phyloP scores from a whole-genome alignment of 1,140 invertebrate species.

The Bombus balteatus region DNA sequence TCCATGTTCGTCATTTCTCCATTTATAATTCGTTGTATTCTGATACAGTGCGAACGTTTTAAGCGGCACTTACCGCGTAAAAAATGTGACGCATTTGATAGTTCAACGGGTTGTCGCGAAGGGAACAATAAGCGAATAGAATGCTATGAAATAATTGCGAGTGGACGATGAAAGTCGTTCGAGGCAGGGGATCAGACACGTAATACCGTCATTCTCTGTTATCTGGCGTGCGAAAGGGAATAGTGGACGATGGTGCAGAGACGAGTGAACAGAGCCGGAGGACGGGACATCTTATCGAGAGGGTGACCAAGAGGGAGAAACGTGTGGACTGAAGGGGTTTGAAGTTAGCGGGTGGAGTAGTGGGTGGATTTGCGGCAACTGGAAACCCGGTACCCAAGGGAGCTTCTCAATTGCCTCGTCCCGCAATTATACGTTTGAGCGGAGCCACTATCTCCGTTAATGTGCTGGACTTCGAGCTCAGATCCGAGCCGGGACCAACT shows the following conservation, averaged over 20 bases:
- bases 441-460: conserved; percentile 80
- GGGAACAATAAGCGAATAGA: conserved; percentile 35
- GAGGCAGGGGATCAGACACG: conserved; percentile 70
- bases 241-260: conserved; percentile 50
- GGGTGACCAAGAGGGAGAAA: conserved; percentile 65
- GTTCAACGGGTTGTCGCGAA: neutral
- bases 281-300: conserved; percentile 70
- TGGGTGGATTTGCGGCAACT: conserved; percentile 66
- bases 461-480: conserved; percentile 76
- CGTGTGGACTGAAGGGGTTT: conserved; percentile 72
- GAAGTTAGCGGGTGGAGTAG: conserved; percentile 66
- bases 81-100: neutral
- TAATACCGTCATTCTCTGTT: conserved; percentile 76
- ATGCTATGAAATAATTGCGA: conserved; percentile 58
- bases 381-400: conserved; percentile 73
- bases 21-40: neutral
- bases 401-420: conserved; percentile 79
- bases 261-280: conserved; percentile 35
- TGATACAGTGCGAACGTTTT: neutral
- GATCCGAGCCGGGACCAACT: conserved; percentile 65
- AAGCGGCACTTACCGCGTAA: neutral
- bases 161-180: conserved; percentile 57
- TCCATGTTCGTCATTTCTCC: neutral
- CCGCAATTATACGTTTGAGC: conserved; percentile 82
- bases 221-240: conserved; percentile 68